Base-by-base conservation (phyloP, 1,140 invertebrate genomes). In the Philotrypesis tridentata region DNA sequence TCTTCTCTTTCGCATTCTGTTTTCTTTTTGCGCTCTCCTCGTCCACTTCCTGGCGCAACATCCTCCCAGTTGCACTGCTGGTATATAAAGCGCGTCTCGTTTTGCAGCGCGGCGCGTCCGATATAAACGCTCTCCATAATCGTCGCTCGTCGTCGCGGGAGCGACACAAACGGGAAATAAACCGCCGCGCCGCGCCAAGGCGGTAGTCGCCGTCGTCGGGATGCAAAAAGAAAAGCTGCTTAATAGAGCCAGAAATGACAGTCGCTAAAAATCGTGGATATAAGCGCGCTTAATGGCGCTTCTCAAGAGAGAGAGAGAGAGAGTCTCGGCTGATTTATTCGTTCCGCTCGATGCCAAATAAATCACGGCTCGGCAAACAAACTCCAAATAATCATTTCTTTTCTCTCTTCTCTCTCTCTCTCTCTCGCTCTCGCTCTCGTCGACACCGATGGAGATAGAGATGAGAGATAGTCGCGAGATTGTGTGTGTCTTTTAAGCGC, bases 361-460 rank as follows among this genome's bases (percentile, higher is more conserved):
- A 40, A 70, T 37, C 68, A 70, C 31, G 31, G 68, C 68, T 65
- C 25, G 25, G 61, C 61, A 65, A 65, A 65, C 27, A 65, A 27
- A 65, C 12, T 29, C 2, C 23, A 23, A 65, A 27, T 55, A n/a
- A 55, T 21, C 21, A 55, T 55, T 55, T 55, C n/a, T 55, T 7
- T 5, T 55, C 48, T 43, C 12, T 43, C 7, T 6, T 21, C n/a
- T n/a, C n/a, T n/a, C n/a, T n/a, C n/a, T n/a, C n/a, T n/a, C n/a
- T n/a, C n/a, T n/a, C n/a, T n/a, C n/a, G n/a, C n/a, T n/a, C n/a
- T n/a, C n/a, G n/a, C n/a, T n/a, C n/a, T n/a, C n/a, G n/a, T n/a
- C n/a, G n/a, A 55, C 48, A 55, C 21, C 17, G 48, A 55, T 17
- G 17, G 21, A 55, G 21, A 55, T 21, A 55, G 7, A 55, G 33